Conservation (phyloP, 2,113 vertebrate genomes). For the Elephas maximus region DNA sequence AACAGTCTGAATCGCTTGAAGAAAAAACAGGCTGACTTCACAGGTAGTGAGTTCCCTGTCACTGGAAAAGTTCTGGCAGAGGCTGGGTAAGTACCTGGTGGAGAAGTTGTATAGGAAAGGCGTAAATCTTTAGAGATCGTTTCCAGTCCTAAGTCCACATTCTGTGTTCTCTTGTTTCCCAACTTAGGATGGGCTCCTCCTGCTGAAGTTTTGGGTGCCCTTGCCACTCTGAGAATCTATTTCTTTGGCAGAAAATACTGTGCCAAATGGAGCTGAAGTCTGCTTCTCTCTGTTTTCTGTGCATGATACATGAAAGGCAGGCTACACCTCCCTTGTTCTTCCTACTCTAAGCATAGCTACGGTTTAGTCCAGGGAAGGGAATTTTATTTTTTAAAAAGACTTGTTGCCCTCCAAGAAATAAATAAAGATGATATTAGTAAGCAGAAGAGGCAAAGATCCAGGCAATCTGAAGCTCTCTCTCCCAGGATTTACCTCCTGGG, state of each 20-base stretch:
- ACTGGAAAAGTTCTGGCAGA: background rate
- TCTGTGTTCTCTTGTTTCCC: background rate
- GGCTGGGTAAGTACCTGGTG: background rate
- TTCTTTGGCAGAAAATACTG: background rate
- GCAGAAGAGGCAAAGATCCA: slow-evolving; percentile 36
- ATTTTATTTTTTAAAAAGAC: background rate
- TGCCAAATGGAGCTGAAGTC: background rate
- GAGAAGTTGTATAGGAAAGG: background rate
- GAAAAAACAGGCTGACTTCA: background rate
- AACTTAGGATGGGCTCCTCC: background rate
- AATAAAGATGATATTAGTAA: slow-evolving; percentile 43
- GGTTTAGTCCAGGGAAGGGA: background rate
- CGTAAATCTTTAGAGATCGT: background rate
- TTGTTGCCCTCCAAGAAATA: slow-evolving; percentile 49
- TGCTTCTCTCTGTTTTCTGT: background rate
- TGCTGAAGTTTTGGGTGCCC: background rate
- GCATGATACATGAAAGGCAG: background rate
- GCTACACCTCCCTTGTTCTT: background rate
- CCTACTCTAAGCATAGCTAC: background rate
- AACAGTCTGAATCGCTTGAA: background rate
- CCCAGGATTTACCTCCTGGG: background rate
- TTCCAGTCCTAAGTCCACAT: background rate
- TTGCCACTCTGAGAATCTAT: background rate
- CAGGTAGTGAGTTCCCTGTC: background rate
- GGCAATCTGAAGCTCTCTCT: background rate